Evolutionary conservation across 1,140 invertebrate genomes (phyloP).

Genomic region (Parapsyche elsis): DNA sequence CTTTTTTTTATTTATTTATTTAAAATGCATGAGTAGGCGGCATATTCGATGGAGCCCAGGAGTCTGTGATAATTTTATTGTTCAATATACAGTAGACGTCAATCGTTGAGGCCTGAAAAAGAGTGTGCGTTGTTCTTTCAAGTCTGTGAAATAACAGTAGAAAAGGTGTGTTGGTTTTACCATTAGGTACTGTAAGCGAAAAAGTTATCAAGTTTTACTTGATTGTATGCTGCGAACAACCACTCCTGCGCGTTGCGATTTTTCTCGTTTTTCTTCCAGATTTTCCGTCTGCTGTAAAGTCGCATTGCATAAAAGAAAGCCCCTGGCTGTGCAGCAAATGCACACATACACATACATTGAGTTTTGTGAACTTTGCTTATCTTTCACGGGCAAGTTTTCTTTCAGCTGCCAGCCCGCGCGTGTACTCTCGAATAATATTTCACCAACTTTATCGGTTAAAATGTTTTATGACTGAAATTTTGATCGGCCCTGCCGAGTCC

Average conservation of each 20-base stretch:
- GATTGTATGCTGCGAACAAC: slow-evolving; percentile 1
- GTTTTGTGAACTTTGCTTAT: slow-evolving; percentile 47
- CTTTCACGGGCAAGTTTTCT: slow-evolving; percentile 43
- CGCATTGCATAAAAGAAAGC: not conserved
- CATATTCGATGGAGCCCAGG: too few relatives aligned
- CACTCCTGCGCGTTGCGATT: not conserved
- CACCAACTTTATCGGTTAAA: slow-evolving; percentile 48
- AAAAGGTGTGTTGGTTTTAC: not conserved
- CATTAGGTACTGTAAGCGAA: not conserved
- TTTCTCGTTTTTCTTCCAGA: too few relatives aligned
- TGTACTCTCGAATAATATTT: slow-evolving; percentile 49
- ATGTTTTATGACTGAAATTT: slow-evolving; percentile 49
- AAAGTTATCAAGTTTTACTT: not conserved
- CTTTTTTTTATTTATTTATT: too few relatives aligned
- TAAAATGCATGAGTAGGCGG: too few relatives aligned
- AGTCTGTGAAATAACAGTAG: not conserved
- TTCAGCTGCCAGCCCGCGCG: slow-evolving; percentile 30
- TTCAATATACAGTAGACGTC: too few relatives aligned
- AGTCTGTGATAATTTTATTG: too few relatives aligned
- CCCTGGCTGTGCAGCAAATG: not conserved
- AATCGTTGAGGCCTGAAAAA: too few relatives aligned
- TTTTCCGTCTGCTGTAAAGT: too few relatives aligned
- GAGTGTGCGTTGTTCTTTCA: too few relatives aligned
- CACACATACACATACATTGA: not conserved
- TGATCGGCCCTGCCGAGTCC: not conserved